Percentiles rank a stretch among this genome's conserved stretches.
These are phyloP conservation scores for Synanceia verrucosa DNA, from an alignment of 2,797 vertebrate genomes.

Conservation along the genomic window DNA sequence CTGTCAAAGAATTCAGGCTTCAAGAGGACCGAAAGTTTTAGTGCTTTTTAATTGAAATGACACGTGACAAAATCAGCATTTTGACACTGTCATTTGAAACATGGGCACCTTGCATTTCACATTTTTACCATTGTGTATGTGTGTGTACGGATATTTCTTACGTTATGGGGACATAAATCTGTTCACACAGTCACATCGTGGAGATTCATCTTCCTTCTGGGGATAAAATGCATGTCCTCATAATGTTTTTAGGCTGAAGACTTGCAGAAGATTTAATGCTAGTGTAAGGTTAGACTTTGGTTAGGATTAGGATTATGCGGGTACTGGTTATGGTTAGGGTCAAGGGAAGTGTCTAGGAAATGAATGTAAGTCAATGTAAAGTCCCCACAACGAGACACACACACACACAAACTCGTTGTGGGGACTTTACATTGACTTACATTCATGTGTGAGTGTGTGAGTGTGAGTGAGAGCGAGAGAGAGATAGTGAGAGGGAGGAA, in stretches of 20 bases:
- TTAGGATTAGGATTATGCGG: not conserved
- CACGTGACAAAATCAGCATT: not conserved
- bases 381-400: not conserved
- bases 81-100: not conserved
- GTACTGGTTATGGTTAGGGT: not conserved
- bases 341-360: not conserved
- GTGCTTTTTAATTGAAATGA: conserved; percentile 30
- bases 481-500: too few relatives aligned
- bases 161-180: not conserved
- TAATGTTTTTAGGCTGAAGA: not conserved
- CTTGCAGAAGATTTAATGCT: too few relatives aligned
- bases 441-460: not conserved
- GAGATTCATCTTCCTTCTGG: not conserved
- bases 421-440: too few relatives aligned
- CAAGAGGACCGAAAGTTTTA: conserved; percentile 1
- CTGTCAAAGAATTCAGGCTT: conserved; percentile 11
- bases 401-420: too few relatives aligned
- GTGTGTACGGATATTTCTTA: not conserved
- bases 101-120: not conserved
- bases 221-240: not conserved
- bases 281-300: not conserved
- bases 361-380: not conserved
- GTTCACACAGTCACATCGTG: not conserved
- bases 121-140: not conserved
- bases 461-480: not conserved